Conservation (phyloP, 2,113 vertebrate species). For the Coptodon rendalli region DNA sequence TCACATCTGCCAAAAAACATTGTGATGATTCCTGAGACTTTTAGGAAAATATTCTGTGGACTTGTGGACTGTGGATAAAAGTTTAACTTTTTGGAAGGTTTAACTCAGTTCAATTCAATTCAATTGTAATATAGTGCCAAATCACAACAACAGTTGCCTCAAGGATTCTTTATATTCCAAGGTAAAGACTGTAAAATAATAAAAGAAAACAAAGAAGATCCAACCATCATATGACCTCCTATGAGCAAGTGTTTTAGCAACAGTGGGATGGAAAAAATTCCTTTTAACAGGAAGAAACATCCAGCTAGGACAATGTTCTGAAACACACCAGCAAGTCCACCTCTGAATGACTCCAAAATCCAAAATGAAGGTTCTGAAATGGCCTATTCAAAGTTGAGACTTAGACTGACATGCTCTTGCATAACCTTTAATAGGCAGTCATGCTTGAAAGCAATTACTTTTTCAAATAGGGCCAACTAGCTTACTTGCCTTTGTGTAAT, state of each 20-base stretch:
- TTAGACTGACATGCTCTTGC: neutral
- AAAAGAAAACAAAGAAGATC: neutral
- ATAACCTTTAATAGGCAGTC: neutral
- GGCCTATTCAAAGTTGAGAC: neutral
- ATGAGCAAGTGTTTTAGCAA: accelerated
- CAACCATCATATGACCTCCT: neutral
- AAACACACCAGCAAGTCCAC: neutral
- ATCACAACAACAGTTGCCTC: neutral
- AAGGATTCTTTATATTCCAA: accelerated
- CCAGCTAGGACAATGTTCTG: neutral
- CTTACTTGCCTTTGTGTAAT: neutral
- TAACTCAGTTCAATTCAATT: neutral
- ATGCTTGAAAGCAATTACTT: neutral
- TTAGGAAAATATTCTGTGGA: neutral
- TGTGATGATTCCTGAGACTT: neutral
- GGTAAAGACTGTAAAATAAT: neutral
- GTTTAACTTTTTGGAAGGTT: neutral
- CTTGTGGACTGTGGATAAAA: neutral
- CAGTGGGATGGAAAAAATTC: neutral
- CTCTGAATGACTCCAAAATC: neutral
- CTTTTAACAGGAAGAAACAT: neutral
- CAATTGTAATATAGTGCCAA: neutral
- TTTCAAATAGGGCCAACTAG: neutral
- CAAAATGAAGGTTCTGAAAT: neutral
- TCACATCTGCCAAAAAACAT: neutral